Base-by-base conservation (phyloP, 2,888 invertebrate genomes). In the Scaptomyza polygonia region DNA sequence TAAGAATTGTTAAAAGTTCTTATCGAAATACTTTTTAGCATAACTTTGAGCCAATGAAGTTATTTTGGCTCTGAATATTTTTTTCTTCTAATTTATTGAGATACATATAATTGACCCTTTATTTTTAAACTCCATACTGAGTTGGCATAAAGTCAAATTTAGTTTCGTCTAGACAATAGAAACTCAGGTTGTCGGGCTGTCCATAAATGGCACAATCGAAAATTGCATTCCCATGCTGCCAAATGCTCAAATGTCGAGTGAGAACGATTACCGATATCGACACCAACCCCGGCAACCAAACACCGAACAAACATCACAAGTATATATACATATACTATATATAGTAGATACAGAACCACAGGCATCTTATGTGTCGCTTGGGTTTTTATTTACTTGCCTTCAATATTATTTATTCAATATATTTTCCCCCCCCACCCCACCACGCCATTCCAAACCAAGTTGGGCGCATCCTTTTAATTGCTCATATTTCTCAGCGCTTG, bases 391-490 rank as follows among this genome's bases (percentile, higher is more conserved):
- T 84, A 84, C 72, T 78, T 77, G 75, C 57, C 51, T 66, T 49
- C 62, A 57, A 86, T 77, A n/a, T 67, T 74, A 80, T 81, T 83
- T 69, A 67, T 59, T 74, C 72, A 84, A 81, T n/a, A n/a, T n/a
- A n/a, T n/a, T 36, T 25, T 25, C 34, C 12, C 45, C 44, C 56
- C 16, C 36, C 2, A 12, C 34, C 25, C 7, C 9, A 9, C 14
- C n/a, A 7, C 14, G 6, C 6, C 12, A 27, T 32, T 12, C 34
- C 29, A 55, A 32, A 21, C 21, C 25, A 25, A 52, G 44, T 16
- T 9, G 7, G 51, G 74, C 78, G 84, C 86, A 81, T 86, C 83
- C 83, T 87, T 88, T 63, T 68, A 57, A 72, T 83, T 68, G 74
- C 64, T 88, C 79, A 55, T 65, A 77, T 83, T 86, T 84, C 88